A percentile compares a stretch with the other conserved stretches of the same genome.
phyloP scores from a whole-genome alignment of 2,113 vertebrate species.

The Entosphenus tridentatus region DNA sequence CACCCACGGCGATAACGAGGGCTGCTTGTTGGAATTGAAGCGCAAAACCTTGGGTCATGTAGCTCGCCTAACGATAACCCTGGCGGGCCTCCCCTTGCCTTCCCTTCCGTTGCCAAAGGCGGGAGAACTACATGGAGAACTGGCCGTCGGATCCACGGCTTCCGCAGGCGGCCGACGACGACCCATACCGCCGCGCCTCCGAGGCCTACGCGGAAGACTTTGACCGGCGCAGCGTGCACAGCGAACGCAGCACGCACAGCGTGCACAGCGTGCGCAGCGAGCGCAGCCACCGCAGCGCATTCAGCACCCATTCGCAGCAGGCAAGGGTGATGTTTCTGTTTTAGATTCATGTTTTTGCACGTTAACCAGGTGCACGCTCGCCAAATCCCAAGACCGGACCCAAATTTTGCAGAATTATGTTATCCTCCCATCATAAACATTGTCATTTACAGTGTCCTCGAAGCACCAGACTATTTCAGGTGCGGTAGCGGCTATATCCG shows the following conservation, averaged over 20 bases:
- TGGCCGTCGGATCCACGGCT: background rate
- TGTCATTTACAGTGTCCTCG: no score
- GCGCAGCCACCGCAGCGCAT: background rate
- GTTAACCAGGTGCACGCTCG: background rate
- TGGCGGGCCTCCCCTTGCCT: background rate
- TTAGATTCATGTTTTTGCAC: background rate
- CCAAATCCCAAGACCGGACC: background rate
- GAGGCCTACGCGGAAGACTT: conserved; percentile 1
- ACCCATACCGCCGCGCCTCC: background rate
- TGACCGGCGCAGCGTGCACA: conserved; percentile 3
- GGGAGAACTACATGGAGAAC: background rate
- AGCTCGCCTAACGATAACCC: no score
- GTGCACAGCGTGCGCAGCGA: background rate
- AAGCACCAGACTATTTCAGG: no score
- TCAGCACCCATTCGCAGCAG: background rate
- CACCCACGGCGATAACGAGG: no score
- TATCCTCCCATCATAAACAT: no score
- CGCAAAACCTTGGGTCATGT: no score
- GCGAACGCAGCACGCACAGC: background rate
- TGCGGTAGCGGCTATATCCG: no score
- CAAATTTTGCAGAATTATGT: background rate
- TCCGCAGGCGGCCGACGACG: background rate
- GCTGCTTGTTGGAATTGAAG: no score
- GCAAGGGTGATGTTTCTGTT: background rate
- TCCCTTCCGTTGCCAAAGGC: background rate